phyloP scores from a whole-genome alignment of 2,797 vertebrate genomes.

The Enteromius fasciolatus region DNA sequence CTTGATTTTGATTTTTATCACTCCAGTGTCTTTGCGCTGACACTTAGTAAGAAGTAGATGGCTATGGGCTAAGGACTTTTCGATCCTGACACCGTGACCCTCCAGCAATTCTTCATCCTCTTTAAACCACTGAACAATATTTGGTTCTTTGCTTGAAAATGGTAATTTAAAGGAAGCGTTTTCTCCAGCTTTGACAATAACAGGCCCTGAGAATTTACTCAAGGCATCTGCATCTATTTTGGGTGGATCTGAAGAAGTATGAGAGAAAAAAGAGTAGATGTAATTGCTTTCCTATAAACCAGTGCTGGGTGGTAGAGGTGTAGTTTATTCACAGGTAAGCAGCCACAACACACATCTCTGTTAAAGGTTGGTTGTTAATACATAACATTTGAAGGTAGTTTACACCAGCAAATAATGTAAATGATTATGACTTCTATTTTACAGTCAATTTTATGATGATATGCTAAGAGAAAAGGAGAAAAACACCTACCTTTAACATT shows the following conservation, averaged over 20 bases:
- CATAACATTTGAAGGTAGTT: background rate
- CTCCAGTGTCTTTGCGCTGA: conserved; percentile 82
- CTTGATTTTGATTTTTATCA: conserved; percentile 84
- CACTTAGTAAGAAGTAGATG: conserved; percentile 79
- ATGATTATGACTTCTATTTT: background rate
- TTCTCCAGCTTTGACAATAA: conserved; percentile 83
- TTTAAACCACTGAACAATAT: conserved; percentile 83
- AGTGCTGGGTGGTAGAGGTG: background rate
- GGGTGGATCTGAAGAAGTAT: conserved; percentile 79
- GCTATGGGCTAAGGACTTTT: conserved; percentile 74
- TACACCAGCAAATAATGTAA: background rate
- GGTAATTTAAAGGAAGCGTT: conserved; percentile 81
- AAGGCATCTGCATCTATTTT: conserved; percentile 76
- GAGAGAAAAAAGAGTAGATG: background rate
- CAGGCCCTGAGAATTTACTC: conserved; percentile 77
- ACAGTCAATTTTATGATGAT: background rate
- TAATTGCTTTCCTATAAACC: background rate
- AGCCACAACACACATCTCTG: background rate
- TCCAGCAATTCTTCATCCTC: conserved; percentile 78
- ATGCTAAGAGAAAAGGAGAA: background rate
- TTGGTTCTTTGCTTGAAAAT: conserved; percentile 78
- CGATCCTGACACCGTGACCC: conserved; percentile 72
- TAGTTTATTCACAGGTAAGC: background rate
- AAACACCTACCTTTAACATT: conserved; percentile 78
- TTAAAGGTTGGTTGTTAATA: background rate